Conservation (phyloP, 2,888 invertebrate genomes). For the Tribolium freemani region DNA sequence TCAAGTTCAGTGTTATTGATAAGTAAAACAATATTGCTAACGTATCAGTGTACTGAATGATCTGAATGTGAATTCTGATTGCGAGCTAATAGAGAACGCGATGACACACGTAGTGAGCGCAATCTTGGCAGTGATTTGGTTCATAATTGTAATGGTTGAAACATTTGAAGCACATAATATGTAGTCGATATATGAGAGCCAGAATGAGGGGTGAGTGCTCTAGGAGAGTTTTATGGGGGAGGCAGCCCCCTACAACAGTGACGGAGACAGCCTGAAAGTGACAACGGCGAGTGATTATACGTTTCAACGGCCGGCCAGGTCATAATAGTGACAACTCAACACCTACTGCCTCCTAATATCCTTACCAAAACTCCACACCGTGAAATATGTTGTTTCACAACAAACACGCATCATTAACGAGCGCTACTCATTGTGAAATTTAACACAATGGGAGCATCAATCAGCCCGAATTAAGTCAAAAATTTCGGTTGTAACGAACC, state of each 20-base stretch:
- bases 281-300: slow-evolving; percentile 40
- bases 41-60: slow-evolving; percentile 22
- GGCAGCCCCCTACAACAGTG: slow-evolving; percentile 27
- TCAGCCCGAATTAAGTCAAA: background rate
- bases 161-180: slow-evolving; percentile 41
- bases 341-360: slow-evolving; percentile 47
- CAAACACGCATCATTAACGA: slow-evolving; percentile 34
- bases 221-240: slow-evolving; percentile 24
- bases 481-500: background rate
- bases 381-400: slow-evolving; percentile 41
- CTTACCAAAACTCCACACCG: slow-evolving; percentile 35
- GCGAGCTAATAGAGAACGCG: slow-evolving; percentile 32
- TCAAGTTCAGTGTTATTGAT: slow-evolving; percentile 17
- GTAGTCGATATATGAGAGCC: slow-evolving; percentile 30
- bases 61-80: slow-evolving; percentile 38
- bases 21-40: slow-evolving; percentile 24
- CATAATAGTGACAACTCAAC: slow-evolving; percentile 44
- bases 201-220: slow-evolving; percentile 10
- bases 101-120: slow-evolving; percentile 22
- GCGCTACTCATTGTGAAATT: slow-evolving; percentile 6
- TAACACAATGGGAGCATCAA: slow-evolving; percentile 28
- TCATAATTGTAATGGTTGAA: slow-evolving; percentile 40
- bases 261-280: slow-evolving; percentile 39
- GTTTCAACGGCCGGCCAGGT: slow-evolving; percentile 42
- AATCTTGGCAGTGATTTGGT: slow-evolving; percentile 35